phyloP scores from a whole-genome alignment of 2,797 vertebrate species.

The Antennarius maculatus region DNA sequence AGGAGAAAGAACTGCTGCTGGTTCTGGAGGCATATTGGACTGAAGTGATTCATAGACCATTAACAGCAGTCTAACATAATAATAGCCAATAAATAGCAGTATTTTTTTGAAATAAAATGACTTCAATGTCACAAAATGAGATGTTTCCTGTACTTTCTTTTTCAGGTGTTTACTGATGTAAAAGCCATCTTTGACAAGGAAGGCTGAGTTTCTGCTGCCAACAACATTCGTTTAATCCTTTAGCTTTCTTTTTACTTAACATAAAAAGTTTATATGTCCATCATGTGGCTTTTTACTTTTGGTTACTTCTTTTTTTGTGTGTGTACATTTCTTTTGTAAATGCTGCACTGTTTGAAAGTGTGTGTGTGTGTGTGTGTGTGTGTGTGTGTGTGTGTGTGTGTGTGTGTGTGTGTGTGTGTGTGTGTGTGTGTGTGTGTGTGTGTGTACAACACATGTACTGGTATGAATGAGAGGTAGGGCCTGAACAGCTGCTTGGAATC shows the following conservation, averaged over 20 bases:
- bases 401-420: conserved; percentile 3
- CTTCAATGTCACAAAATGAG: background rate
- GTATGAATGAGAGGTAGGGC: conserved; percentile 38
- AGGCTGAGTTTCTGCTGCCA: conserved; percentile 77
- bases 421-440: conserved; percentile 28
- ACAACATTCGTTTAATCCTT: conserved; percentile 52
- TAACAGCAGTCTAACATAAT: too few relatives aligned
- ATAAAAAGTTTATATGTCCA: conserved; percentile 60
- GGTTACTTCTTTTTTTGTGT: conserved; percentile 20
- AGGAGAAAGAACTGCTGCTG: too few relatives aligned
- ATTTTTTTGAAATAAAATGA: background rate
- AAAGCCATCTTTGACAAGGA: conserved; percentile 91
- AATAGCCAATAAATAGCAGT: background rate
- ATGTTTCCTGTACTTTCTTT: conserved; percentile 27
- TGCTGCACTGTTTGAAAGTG: conserved; percentile 28
- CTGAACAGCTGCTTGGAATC: conserved; percentile 19
- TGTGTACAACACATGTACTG: conserved; percentile 12
- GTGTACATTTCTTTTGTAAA: conserved; percentile 61
- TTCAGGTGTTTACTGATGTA: conserved; percentile 93
- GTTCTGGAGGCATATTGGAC: too few relatives aligned
- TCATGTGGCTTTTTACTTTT: conserved; percentile 70
- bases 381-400: conserved; percentile 28
- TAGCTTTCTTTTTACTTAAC: conserved; percentile 62
- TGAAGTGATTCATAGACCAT: too few relatives aligned
- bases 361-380: conserved; percentile 5